Base-by-base conservation (phyloP, 2,888 invertebrate species). In the Melinaea menophilus region DNA sequence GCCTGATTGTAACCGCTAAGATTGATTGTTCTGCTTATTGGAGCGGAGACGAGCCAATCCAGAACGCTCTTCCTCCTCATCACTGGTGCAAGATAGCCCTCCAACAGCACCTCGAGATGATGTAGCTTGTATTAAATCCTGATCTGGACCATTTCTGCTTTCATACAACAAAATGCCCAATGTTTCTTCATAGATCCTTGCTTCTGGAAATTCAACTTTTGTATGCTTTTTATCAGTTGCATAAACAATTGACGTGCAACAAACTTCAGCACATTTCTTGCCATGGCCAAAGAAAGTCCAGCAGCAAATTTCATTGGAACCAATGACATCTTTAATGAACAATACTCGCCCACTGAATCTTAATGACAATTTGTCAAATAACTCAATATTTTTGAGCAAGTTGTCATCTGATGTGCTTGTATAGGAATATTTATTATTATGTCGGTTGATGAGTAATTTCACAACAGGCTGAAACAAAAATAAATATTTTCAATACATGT, bases 361-460 rank as follows among this genome's bases (percentile, higher is more conserved):
- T 71, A 99, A 90, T 0, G 98, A 98, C 65, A 99, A 92, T 84
- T 99, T 98, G 87, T 99, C 99, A 91, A 99, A 99, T 54, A 99
- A 90, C 90, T 99, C 99, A 76, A 99, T 96, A 84, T 99, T 99
- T 88, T 98, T 99, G 71, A 99, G 88, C 71, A 99, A 92, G 92
- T 99, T 99, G 83, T 99, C 99, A 92, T 99, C 99, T 2, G 99
- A 99, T 63, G 98, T 97, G 76, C 96, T 97, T 68, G 99, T 99
- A 81, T 99, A 99, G 0, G 99, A 99, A 92, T 99, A 99, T 89
- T 99, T 99, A 88, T 99, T 99, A 86, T 99, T 99, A 83, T 99
- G 99, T 69, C 99, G 93, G 88, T 99, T 99, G 70, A 99, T 97
- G 64, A 99, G 93, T 68, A 99, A 90, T 84, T 99, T 99, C 11